These are phyloP conservation scores for Mayetiola destructor DNA, from an alignment of 2,888 invertebrate genomes.

Conservation along the genomic window DNA sequence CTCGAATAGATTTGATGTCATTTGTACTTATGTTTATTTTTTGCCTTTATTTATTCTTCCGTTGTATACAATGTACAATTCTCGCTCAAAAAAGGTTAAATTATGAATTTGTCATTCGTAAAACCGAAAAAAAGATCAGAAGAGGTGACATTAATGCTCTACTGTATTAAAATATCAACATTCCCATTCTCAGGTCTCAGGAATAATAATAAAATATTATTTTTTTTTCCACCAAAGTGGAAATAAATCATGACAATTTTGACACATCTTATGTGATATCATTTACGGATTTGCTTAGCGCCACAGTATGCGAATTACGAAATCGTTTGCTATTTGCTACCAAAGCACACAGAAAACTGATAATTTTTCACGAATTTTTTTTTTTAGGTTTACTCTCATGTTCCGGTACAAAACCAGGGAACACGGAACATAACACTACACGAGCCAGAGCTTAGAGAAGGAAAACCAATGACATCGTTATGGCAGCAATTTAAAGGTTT, in stretches of 20 bases:
- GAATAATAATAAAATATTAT: conserved; percentile 11
- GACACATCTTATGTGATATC: conserved; percentile 12
- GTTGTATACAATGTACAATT: neutral
- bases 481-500: conserved; percentile 6
- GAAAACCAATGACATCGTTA: conserved; percentile 11
- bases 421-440: neutral
- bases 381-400: too few species aligned
- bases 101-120: neutral
- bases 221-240: neutral
- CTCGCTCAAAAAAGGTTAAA: neutral
- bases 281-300: neutral
- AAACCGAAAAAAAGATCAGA: neutral
- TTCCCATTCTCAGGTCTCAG: too few species aligned
- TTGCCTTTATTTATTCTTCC: neutral
- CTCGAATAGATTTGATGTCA: conserved; percentile 7
- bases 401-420: too few species aligned
- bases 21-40: conserved; percentile 9
- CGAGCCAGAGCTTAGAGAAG: neutral
- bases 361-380: conserved; percentile 4
- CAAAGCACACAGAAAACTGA: neutral
- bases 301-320: neutral
- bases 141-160: neutral
- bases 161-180: too few species aligned
- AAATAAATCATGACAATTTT: conserved; percentile 6
- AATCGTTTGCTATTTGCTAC: neutral